These are phyloP conservation scores for Scelioninae gen. 1 DNA, from an alignment of 2,888 invertebrate species.

Conservation along the genomic window DNA sequence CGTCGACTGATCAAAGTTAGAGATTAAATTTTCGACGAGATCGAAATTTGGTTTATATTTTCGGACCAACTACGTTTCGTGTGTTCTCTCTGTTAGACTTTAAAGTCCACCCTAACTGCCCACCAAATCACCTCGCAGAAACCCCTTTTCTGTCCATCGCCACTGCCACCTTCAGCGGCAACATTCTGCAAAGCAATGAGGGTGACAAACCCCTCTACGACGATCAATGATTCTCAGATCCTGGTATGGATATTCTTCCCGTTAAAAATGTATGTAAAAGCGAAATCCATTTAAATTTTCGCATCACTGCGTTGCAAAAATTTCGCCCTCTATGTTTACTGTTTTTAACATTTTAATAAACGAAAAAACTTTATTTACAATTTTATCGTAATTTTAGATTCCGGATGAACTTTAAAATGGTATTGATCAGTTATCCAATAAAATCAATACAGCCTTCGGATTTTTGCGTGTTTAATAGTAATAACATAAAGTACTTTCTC, in stretches of 20 bases:
- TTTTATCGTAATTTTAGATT: neutral
- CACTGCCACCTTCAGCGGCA: constrained; percentile 82
- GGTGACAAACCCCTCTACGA: constrained; percentile 81
- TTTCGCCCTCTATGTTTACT: neutral
- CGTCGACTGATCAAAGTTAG: constrained; percentile 34
- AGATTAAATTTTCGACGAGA: constrained; percentile 33
- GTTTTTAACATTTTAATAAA: neutral
- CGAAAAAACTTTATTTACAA: neutral
- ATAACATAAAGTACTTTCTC: neutral
- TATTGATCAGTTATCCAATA: constrained; percentile 4
- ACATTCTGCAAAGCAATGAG: constrained; percentile 82
- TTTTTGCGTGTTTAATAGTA: neutral
- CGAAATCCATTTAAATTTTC: constrained; percentile 23
- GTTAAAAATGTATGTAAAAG: constrained; percentile 60
- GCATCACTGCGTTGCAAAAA: neutral
- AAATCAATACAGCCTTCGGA: neutral
- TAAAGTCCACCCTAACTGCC: constrained; percentile 81
- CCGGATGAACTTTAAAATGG: neutral
- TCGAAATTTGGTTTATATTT: constrained; percentile 52
- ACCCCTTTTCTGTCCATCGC: constrained; percentile 75
- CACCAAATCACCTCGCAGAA: constrained; percentile 75
- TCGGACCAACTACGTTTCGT: constrained; percentile 53
- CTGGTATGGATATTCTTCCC: constrained; percentile 56
- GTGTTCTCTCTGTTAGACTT: constrained; percentile 79
- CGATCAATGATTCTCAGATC: constrained; percentile 83